phyloP scores from a whole-genome alignment of 1,140 invertebrate species.

The Trichonephila inaurata region DNA sequence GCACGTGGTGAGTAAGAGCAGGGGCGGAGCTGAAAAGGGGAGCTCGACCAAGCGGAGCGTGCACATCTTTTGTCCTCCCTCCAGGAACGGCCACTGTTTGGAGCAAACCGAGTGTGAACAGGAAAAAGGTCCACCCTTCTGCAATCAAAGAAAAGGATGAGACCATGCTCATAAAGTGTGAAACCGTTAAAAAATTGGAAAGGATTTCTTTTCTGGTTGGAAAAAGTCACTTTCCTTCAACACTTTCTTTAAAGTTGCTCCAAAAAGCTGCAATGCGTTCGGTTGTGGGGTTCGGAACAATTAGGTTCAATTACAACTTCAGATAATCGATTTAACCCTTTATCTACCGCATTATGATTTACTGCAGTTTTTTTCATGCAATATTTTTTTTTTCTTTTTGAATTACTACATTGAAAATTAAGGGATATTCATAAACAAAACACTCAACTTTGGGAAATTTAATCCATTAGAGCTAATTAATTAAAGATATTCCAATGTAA shows the following conservation, averaged over 20 bases:
- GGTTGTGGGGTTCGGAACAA: background rate
- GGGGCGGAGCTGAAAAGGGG: background rate
- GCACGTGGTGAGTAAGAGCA: conserved; percentile 11
- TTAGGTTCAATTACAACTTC: background rate
- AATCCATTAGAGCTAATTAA: no score
- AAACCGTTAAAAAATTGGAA: conserved; percentile 46
- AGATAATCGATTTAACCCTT: background rate
- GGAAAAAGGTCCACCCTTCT: conserved; percentile 31
- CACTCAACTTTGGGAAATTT: no score
- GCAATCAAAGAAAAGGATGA: conserved; percentile 2
- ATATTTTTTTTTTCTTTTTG: no score
- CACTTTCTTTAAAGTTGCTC: background rate
- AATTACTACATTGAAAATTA: no score
- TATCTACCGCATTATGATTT: no score
- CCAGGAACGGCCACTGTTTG: background rate
- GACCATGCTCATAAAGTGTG: conserved; percentile 37
- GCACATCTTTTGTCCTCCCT: conserved; percentile 38
- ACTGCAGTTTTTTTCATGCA: no score
- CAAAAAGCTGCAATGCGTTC: background rate
- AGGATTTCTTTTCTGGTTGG: background rate
- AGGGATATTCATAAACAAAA: no score
- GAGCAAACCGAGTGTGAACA: conserved; percentile 43
- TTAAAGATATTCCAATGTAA: no score
- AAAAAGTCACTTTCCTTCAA: background rate
- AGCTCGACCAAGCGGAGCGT: conserved; percentile 31